Evolutionary conservation across 2,113 vertebrate genomes (phyloP), one percentile per base, ranked within the genome.

Genomic region (Egretta garzetta): DNA sequence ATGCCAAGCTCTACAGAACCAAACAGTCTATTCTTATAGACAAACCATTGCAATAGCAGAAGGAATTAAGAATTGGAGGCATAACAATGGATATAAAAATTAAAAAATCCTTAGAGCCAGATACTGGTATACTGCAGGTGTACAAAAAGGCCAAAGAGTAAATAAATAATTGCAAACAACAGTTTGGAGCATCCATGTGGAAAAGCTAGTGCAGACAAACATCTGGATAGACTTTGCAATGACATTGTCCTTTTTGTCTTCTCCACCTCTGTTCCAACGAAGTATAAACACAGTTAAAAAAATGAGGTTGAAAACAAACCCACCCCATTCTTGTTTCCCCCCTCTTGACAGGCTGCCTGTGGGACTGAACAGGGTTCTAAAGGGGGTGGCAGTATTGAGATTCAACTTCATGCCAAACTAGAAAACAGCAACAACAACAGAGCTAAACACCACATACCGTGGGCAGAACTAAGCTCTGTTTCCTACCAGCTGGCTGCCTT

Each of bases 301-400:
- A 50, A 50, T 28, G 2, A 47, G 23, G 7, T 5, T 76, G 49
- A 45, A 74, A 73, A 14, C 0, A 12, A 49, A 26, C 43, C 11
- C 30, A 8, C 1, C 9, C 6, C 30, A 10, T 8, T 67, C 28
- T 28, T 85, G 6, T 17, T 60, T 33, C 10, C 18, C 37, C 41
- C 7, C 9, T 28, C 49, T 53, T 49, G 21, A 17, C 12, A 86
- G 22, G 32, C 12, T 60, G 20, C 19, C 39, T 33, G 20, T 39
- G 37, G 58, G 50, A 41, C 55, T 27, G 32, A 67, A 41, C 6
- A 59, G 39, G 30, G 17, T 37, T 37, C 18, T 6, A 66, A 68
- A 23, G 41, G 26, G 18, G 16, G 9, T 43, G 26, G 26, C 8
- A 1, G 0, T 86, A 10, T 4, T 6, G 9, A 39, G 39, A 33